These are phyloP conservation scores for Tuta absoluta DNA, from an alignment of 2,888 invertebrate species.

Conservation along the genomic window DNA sequence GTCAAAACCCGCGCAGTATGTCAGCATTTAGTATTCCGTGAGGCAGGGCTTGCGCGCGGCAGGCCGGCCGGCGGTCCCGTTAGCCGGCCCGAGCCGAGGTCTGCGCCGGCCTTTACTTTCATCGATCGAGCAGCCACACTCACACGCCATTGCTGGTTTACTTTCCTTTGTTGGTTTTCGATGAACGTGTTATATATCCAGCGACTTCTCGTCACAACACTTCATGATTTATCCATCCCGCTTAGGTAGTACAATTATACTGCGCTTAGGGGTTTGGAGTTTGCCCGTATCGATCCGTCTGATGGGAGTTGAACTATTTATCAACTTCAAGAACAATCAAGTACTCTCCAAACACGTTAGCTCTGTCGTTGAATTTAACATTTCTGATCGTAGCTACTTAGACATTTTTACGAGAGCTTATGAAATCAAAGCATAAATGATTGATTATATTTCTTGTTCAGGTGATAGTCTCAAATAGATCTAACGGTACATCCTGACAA, in stretches of 20 bases:
- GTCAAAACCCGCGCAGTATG: constrained; percentile 81
- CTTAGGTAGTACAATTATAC: neutral
- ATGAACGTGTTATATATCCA: constrained; percentile 50
- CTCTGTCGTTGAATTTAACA: constrained; percentile 4
- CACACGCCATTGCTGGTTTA: constrained; percentile 60
- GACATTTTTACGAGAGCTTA: neutral
- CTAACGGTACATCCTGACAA: constrained; percentile 69
- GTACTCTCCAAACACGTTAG: constrained; percentile 3
- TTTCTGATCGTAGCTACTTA: neutral
- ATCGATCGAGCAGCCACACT: constrained; percentile 67
- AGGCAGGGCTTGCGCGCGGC: constrained; percentile 53
- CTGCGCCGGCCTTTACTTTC: constrained; percentile 79
- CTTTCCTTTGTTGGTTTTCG: constrained; percentile 78
- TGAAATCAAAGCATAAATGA: constrained; percentile 21
- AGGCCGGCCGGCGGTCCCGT: constrained; percentile 42
- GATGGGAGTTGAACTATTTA: constrained; percentile 7
- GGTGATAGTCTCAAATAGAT: constrained; percentile 56
- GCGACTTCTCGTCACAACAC: constrained; percentile 31
- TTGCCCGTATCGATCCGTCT: neutral
- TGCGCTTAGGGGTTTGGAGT: neutral
- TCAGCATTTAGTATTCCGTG: constrained; percentile 81
- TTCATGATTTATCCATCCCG: neutral
- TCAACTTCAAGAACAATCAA: constrained; percentile 13
- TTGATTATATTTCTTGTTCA: constrained; percentile 59
- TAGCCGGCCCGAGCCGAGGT: constrained; percentile 71